Evolutionary conservation across 2,888 invertebrate genomes (phyloP), one percentile per base, ranked within the genome.

Genomic region (Anorthoa munda): DNA sequence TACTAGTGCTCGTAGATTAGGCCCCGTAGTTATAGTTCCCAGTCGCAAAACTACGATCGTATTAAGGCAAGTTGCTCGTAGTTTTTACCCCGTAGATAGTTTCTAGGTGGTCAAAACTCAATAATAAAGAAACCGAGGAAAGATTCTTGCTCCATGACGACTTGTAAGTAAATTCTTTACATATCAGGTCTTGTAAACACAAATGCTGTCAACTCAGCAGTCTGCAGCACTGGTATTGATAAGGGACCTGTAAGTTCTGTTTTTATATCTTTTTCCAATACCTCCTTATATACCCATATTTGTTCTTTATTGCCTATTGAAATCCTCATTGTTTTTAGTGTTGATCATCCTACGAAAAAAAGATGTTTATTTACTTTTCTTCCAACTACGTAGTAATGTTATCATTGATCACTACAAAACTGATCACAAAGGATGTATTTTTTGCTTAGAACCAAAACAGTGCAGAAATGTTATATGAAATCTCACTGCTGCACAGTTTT

Each of bases 1-100:
- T 75, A 53, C 48, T 53, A 23, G 53, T 63, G 31, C 26, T 58
- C 9, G 51, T 79, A 75, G 56, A 58, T 31, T 50, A 58, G 45
- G 26, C 50, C 5, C 55, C 15, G 26, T 68, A 68, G 59, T 39
- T 21, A 21, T 23, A 23, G 45, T 55, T 23, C 39, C 21, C 21
- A 12, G 21, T 53, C 12, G 17, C 17, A 65, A 53, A 11, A 53
- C 7, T 17, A n/a, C 11, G 39, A 45, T 21, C 5, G 51, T 64
- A 1, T 55, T 17, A 21, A 21, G 45, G 60, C 17, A 21, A 17
- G 15, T 46, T 31, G 7, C 26, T 26, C 17, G 15, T 23, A 56
- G 56, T 17, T 17, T 17, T 15, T 13, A 13, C 18, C 18, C 56
- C 18, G 11, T 31, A 31, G 58, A 31, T 58, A 31, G 18, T 58